Percentiles rank a stretch among this genome's conserved stretches.
phyloP scores from a whole-genome alignment of 2,888 invertebrate species.

The Hydrotaea cyrtoneurina region DNA sequence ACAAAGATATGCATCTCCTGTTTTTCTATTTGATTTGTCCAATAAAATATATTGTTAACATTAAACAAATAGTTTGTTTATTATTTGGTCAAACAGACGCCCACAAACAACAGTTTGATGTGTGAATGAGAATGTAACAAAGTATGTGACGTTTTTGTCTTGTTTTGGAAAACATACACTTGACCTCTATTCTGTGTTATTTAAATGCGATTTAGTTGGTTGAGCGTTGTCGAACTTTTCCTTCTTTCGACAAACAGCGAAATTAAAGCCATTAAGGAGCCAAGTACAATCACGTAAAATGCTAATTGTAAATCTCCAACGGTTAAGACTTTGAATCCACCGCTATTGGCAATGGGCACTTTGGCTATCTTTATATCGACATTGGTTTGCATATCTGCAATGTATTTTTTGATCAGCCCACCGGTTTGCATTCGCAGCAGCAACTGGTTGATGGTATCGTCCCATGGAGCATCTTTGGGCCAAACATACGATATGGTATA shows the following conservation, averaged over 20 bases:
- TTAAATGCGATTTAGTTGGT: no score
- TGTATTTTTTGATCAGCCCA: conserved; percentile 80
- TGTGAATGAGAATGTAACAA: neutral
- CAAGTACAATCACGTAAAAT: conserved; percentile 78
- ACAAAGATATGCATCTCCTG: neutral
- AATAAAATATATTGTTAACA: conserved; percentile 13
- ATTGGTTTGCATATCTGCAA: conserved; percentile 74
- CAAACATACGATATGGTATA: conserved; percentile 79
- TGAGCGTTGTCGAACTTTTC: no score
- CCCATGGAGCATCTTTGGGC: conserved; percentile 78
- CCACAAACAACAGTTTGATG: neutral
- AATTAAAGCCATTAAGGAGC: conserved; percentile 72
- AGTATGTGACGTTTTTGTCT: neutral
- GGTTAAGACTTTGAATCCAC: conserved; percentile 75
- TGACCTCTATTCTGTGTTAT: neutral
- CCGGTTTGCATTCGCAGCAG: conserved; percentile 75
- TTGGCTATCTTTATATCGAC: conserved; percentile 70
- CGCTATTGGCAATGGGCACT: conserved; percentile 59
- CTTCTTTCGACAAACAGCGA: conserved; percentile 70
- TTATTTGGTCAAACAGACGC: neutral
- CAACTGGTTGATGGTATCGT: conserved; percentile 76
- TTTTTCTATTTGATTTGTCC: conserved; percentile 37
- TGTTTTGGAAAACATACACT: neutral
- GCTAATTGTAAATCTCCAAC: conserved; percentile 78
- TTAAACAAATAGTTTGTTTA: conserved; percentile 25